A percentile compares a stretch with the other conserved stretches of the same genome.
These are phyloP conservation scores for Zeus faber DNA, from an alignment of 2,113 vertebrate species.

Conservation along the genomic window DNA sequence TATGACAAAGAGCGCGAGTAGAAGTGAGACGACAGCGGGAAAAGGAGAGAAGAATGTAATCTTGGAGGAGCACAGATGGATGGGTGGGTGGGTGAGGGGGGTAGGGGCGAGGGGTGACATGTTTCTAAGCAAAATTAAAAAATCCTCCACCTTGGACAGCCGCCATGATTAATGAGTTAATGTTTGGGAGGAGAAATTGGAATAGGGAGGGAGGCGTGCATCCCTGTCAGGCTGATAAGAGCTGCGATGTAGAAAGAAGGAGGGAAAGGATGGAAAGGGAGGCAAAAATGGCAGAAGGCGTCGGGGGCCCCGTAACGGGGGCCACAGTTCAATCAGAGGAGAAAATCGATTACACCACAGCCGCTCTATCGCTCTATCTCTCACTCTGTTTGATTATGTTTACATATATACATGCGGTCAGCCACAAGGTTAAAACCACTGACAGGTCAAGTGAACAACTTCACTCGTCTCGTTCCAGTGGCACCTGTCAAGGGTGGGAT, in stretches of 20 bases:
- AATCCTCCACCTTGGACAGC: slow-evolving; percentile 65
- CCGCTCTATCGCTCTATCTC: slow-evolving; percentile 14
- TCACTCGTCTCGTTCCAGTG: too few species aligned
- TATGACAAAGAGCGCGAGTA: slow-evolving; percentile 25
- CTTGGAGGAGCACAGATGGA: too few species aligned
- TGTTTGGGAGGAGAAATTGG: slow-evolving; percentile 75
- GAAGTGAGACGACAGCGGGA: neutral
- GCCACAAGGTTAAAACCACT: too few species aligned
- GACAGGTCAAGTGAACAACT: too few species aligned
- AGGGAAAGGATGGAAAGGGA: too few species aligned
- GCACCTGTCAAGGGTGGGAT: too few species aligned
- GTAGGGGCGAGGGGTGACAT: slow-evolving; percentile 15
- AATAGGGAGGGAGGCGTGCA: slow-evolving; percentile 63
- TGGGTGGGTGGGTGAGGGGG: too few species aligned
- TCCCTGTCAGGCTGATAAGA: slow-evolving; percentile 67
- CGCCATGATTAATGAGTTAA: slow-evolving; percentile 83
- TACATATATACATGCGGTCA: too few species aligned
- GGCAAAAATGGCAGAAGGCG: too few species aligned
- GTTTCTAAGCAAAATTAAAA: slow-evolving; percentile 71
- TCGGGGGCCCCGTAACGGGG: too few species aligned
- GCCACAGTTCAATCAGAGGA: slow-evolving; percentile 42
- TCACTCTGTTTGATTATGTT: slow-evolving; percentile 20
- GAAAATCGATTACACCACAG: slow-evolving; percentile 43
- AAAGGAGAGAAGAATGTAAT: slow-evolving; percentile 57
- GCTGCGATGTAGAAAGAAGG: slow-evolving; percentile 21